Percentiles rank a stretch among this genome's conserved stretches.
Conservation (phyloP, 2,797 vertebrate species). For the Poeciliopsis presidionis region DNA sequence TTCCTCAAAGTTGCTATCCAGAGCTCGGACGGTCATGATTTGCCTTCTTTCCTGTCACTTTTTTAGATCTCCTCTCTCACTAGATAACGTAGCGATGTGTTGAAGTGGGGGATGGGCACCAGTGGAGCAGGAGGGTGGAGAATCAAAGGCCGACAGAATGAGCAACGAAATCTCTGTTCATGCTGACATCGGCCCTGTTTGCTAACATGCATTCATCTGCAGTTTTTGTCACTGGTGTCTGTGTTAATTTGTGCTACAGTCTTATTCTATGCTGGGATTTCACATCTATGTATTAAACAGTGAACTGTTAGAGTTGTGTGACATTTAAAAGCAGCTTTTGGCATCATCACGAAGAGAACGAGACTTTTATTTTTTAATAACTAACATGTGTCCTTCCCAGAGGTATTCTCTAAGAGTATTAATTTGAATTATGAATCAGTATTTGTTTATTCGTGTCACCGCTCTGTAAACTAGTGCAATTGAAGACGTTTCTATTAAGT, state of each 20-base stretch:
- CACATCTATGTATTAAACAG: neutral
- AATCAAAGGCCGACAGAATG: conserved; percentile 65
- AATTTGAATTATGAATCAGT: neutral
- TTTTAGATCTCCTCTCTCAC: conserved; percentile 62
- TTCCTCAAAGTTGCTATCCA: conserved; percentile 31
- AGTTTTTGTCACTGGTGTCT: neutral
- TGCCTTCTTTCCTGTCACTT: conserved; percentile 44
- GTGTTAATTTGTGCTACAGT: neutral
- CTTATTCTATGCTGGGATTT: neutral
- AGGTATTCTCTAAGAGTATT: neutral
- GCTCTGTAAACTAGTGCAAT: neutral
- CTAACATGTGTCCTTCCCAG: neutral
- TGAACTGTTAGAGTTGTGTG: neutral
- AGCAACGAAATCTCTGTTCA: conserved; percentile 66
- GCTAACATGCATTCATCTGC: conserved; percentile 20
- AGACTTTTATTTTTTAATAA: neutral
- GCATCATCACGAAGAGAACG: neutral
- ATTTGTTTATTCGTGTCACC: neutral
- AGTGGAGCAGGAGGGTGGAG: conserved; percentile 41
- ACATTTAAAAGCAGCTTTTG: neutral
- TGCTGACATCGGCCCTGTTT: conserved; percentile 23
- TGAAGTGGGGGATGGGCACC: conserved; percentile 51
- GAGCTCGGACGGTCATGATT: conserved; percentile 28
- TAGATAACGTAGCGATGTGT: conserved; percentile 66
- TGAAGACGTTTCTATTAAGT: neutral